Conservation (phyloP, 2,888 invertebrate species). For the Archips xylosteana region DNA sequence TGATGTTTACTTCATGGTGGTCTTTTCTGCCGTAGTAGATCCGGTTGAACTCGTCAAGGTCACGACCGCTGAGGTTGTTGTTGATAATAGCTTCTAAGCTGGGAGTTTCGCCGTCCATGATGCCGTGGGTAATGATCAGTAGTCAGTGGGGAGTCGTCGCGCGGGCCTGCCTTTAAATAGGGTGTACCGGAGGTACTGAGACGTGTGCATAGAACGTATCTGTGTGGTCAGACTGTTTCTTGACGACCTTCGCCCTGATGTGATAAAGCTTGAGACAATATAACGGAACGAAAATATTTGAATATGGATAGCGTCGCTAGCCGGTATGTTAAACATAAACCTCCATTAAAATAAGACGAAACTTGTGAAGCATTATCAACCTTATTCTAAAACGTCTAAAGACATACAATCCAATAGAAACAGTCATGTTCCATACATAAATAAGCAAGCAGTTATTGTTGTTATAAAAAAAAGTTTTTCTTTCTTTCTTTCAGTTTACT, state of each 20-base stretch:
- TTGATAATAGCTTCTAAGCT: slow-evolving; percentile 77
- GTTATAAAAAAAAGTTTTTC: too few relatives aligned
- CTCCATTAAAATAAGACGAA: slow-evolving; percentile 1
- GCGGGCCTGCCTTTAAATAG: slow-evolving; percentile 33
- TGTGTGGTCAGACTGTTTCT: slow-evolving; percentile 60
- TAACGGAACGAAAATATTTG: slow-evolving; percentile 69
- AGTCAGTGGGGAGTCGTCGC: slow-evolving; percentile 48
- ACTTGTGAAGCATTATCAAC: slow-evolving; percentile 15
- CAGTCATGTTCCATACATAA: slow-evolving; percentile 24
- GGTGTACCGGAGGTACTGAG: slow-evolving; percentile 8
- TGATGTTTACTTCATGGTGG: slow-evolving; percentile 69
- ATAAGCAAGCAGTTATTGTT: too few relatives aligned
- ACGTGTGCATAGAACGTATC: slow-evolving; percentile 54
- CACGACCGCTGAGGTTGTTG: slow-evolving; percentile 73
- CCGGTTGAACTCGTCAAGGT: slow-evolving; percentile 79
- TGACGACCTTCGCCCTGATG: slow-evolving; percentile 71
- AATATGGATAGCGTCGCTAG: slow-evolving; percentile 38
- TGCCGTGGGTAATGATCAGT: slow-evolving; percentile 55
- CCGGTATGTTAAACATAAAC: slow-evolving; percentile 37
- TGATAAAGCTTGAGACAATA: slow-evolving; percentile 65
- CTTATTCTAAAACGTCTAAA: not conserved
- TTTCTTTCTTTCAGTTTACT: slow-evolving; percentile 37
- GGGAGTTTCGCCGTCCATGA: slow-evolving; percentile 77
- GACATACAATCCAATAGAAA: slow-evolving; percentile 3
- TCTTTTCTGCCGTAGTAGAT: slow-evolving; percentile 77